A percentile compares a stretch with the other conserved stretches of the same genome.
Conservation (phyloP, 2,113 vertebrate genomes). For the Phyllostomus discolor region DNA sequence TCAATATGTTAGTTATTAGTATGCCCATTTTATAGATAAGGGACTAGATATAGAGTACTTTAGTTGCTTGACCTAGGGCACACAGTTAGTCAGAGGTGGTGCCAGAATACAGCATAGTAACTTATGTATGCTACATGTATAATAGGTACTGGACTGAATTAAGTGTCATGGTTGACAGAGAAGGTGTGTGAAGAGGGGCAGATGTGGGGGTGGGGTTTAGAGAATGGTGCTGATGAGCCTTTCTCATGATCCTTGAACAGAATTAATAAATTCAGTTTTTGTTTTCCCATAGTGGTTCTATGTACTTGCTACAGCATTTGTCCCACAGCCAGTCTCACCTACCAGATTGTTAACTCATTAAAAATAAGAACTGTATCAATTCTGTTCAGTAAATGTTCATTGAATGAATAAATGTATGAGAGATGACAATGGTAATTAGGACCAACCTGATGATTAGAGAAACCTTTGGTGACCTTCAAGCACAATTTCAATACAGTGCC, state of each 20-base stretch:
- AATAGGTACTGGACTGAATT: neutral
- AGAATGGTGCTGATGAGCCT: neutral
- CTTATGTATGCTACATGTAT: neutral
- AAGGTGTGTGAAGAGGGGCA: neutral
- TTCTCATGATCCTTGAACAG: neutral
- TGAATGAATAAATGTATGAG: constrained; percentile 41
- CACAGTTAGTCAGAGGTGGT: neutral
- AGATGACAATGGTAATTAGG: constrained; percentile 7
- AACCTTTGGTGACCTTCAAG: neutral
- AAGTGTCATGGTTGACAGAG: neutral
- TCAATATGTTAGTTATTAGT: neutral
- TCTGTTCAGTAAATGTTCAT: neutral
- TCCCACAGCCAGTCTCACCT: neutral
- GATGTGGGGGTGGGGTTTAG: neutral
- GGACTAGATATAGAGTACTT: neutral
- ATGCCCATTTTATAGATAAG: neutral
- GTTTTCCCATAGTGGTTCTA: neutral
- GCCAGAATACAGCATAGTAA: neutral
- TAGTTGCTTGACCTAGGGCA: neutral
- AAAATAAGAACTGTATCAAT: neutral
- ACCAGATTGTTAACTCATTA: neutral
- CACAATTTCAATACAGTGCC: neutral
- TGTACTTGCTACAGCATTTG: neutral
- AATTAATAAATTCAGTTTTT: neutral
- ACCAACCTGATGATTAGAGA: constrained; percentile 12